These are phyloP conservation scores for Latrodectus geometricus DNA, from an alignment of 1,140 invertebrate species.

Conservation along the genomic window DNA sequence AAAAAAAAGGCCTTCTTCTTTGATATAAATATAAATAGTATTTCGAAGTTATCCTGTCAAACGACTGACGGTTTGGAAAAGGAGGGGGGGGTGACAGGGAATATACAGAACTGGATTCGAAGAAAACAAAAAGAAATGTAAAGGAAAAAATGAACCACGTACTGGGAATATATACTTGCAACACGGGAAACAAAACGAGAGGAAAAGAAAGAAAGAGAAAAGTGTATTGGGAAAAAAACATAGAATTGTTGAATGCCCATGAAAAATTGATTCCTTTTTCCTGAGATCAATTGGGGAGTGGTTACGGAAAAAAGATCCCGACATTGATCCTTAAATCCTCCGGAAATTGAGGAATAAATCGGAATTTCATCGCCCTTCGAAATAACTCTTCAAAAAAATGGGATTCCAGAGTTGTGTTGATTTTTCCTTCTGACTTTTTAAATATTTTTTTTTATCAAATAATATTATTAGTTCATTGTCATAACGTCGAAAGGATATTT, in stretches of 20 bases:
- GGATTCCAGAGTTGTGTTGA: too few relatives aligned
- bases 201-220: conserved; percentile 29
- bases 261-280: conserved; percentile 60
- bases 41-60: conserved; percentile 57
- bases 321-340: conserved; percentile 44
- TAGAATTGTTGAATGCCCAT: conserved; percentile 60
- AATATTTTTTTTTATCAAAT: too few relatives aligned
- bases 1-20: conserved; percentile 17
- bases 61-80: conserved; percentile 21
- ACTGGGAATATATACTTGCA: conserved; percentile 20
- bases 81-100: conserved; percentile 1
- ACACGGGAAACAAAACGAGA: conserved; percentile 42
- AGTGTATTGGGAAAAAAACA: conserved; percentile 53
- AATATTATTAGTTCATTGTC: too few relatives aligned
- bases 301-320: conserved; percentile 58
- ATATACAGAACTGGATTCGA: conserved; percentile 31
- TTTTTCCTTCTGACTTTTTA: too few relatives aligned
- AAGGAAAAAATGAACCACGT: conserved; percentile 10
- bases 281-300: conserved; percentile 48
- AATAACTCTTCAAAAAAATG: too few relatives aligned
- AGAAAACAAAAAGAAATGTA: conserved; percentile 2
- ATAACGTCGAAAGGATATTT: too few relatives aligned
- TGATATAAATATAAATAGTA: conserved; percentile 61
- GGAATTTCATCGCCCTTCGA: conserved; percentile 16
- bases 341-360: conserved; percentile 58